phyloP scores from a whole-genome alignment of 2,888 invertebrate species.

The Patella caerulea region DNA sequence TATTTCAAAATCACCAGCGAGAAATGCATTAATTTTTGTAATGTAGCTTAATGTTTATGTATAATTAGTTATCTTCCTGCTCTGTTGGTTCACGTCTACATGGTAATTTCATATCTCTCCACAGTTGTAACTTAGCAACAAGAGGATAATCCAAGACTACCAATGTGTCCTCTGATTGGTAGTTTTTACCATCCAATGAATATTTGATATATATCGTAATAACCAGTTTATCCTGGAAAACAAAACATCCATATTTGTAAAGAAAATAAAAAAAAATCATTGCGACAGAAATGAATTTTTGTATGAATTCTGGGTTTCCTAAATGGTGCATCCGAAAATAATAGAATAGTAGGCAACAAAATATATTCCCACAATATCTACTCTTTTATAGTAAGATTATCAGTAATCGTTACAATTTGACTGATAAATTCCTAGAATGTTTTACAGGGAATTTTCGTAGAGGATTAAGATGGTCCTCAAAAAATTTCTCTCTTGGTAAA shows the following conservation, averaged over 20 bases:
- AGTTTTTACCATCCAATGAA: slow-evolving; percentile 6
- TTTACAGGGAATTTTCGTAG: no score
- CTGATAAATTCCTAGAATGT: no score
- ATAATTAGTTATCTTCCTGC: slow-evolving; percentile 4
- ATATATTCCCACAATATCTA: no score
- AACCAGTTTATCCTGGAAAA: slow-evolving; percentile 24
- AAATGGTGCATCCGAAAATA: no score
- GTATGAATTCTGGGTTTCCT: no score
- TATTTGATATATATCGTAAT: slow-evolving; percentile 28
- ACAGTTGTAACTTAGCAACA: slow-evolving; percentile 32
- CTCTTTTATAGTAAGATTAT: no score
- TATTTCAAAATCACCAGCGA: background rate
- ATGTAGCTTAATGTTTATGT: background rate
- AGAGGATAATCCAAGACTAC: slow-evolving; percentile 33
- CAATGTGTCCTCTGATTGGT: slow-evolving; percentile 10
- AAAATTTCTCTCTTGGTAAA: no score
- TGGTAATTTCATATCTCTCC: slow-evolving; percentile 15
- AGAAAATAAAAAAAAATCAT: background rate
- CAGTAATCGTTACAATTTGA: no score
- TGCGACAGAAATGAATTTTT: no score
- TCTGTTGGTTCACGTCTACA: slow-evolving; percentile 14
- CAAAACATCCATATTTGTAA: background rate
- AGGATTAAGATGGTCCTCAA: no score
- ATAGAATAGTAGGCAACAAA: no score
- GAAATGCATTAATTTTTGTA: background rate